Percentiles rank a stretch among this genome's conserved stretches.
Evolutionary conservation across 2,113 vertebrate genomes (phyloP).

Genomic region (Pseudopipra pipra): DNA sequence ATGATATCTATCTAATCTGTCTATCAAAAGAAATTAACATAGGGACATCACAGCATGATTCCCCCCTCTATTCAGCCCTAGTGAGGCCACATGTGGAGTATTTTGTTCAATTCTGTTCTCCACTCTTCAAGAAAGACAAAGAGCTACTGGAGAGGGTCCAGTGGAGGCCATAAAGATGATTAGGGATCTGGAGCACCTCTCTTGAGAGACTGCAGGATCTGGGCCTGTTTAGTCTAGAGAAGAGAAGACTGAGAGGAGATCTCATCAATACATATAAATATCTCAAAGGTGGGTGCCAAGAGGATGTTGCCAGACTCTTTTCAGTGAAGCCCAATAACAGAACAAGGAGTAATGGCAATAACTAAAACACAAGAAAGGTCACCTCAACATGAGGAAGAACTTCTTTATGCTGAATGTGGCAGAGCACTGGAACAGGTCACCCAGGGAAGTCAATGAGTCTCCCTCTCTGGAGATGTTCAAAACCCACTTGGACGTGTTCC

Average conservation of each 20-base stretch:
- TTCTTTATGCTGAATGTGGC: not conserved
- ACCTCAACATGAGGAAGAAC: not conserved
- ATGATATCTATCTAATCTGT: too few species aligned
- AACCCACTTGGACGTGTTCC: not conserved
- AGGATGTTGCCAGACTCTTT: not conserved
- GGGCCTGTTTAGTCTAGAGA: not conserved
- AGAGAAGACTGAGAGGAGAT: not conserved
- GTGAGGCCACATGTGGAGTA: not conserved
- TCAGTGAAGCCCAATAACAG: too few species aligned
- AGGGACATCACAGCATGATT: not conserved
- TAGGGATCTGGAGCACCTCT: fast-evolving
- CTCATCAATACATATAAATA: not conserved
- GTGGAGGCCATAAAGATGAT: fast-evolving
- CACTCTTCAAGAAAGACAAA: not conserved
- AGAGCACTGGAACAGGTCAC: not conserved
- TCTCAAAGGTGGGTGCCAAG: too few species aligned
- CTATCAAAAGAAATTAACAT: not conserved
- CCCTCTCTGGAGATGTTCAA: not conserved
- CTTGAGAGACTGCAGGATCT: fast-evolving
- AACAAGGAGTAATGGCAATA: not conserved
- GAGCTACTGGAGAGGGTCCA: not conserved
- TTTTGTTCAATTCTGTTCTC: not conserved
- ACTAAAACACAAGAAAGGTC: not conserved
- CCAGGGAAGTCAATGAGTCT: too few species aligned
- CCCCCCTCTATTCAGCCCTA: not conserved